Conservation (phyloP, 2,113 vertebrate genomes). For the Crypturellus undulatus region DNA sequence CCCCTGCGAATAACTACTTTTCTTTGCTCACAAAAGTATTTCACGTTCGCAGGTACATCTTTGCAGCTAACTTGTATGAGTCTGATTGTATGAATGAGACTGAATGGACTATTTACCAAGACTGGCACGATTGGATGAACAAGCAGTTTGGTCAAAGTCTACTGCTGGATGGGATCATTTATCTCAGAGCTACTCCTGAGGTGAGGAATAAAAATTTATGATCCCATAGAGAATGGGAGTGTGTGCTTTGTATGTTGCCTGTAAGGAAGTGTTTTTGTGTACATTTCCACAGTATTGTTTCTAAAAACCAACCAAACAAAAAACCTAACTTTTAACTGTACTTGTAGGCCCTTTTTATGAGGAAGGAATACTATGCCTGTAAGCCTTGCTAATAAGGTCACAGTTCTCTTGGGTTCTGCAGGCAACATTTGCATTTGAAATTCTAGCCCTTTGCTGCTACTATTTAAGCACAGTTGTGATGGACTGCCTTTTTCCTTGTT, state of each 20-base stretch:
- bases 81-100: slow-evolving; percentile 93
- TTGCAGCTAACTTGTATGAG: slow-evolving; percentile 93
- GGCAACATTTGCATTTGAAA: not conserved
- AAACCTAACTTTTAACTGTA: not conserved
- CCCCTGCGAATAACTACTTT: not conserved
- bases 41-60: slow-evolving; percentile 86
- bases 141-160: slow-evolving; percentile 88
- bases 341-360: not conserved
- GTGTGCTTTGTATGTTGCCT: not conserved
- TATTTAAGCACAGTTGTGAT: not conserved
- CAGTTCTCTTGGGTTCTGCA: not conserved
- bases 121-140: slow-evolving; percentile 95
- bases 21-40: not conserved
- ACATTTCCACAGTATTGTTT: not conserved
- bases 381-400: not conserved
- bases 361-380: not conserved
- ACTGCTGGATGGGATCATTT: slow-evolving; percentile 91
- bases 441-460: not conserved
- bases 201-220: slow-evolving; percentile 67
- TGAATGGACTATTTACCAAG: slow-evolving; percentile 94
- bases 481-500: not conserved
- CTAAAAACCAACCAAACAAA: not conserved
- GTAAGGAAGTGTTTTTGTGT: not conserved
- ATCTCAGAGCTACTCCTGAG: slow-evolving; percentile 91
- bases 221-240: rapidly evolving